These are phyloP conservation scores for Tenthredo amoena DNA, from an alignment of 2,888 invertebrate genomes.

Conservation along the genomic window DNA sequence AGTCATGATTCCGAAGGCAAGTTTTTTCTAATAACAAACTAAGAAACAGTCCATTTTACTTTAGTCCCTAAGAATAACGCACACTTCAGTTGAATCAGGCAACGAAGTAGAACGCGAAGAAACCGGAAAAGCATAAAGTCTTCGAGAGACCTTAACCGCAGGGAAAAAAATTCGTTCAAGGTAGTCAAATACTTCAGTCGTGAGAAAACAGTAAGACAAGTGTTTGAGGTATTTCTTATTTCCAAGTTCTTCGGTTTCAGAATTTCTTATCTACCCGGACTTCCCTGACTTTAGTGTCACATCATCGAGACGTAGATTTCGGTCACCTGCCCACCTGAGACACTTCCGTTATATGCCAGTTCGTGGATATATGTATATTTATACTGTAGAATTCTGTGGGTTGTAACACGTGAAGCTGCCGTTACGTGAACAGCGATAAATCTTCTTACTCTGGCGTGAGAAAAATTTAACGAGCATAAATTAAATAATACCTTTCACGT, in stretches of 20 bases:
- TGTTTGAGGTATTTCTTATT: background rate
- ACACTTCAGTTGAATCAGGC: background rate
- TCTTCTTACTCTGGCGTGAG: background rate
- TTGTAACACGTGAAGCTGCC: background rate
- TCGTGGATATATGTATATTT: background rate
- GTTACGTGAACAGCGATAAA: background rate
- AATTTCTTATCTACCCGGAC: conserved; percentile 14
- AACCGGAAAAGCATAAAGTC: background rate
- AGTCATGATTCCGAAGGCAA: background rate
- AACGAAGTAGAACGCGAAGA: background rate
- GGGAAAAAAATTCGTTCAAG: background rate
- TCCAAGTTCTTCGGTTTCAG: background rate
- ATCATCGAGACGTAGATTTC: background rate
- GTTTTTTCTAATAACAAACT: background rate
- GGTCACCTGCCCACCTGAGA: conserved; percentile 4
- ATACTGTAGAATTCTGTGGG: background rate
- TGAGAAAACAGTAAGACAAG: conserved; percentile 27
- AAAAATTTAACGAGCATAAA: background rate
- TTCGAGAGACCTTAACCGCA: background rate
- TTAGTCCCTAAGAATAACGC: background rate
- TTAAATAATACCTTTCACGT: background rate
- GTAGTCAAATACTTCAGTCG: background rate
- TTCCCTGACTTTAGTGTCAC: background rate
- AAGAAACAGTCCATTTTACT: background rate
- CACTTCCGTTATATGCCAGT: background rate